Conservation (phyloP, 2,888 invertebrate species). For the Thalpophila matura region DNA sequence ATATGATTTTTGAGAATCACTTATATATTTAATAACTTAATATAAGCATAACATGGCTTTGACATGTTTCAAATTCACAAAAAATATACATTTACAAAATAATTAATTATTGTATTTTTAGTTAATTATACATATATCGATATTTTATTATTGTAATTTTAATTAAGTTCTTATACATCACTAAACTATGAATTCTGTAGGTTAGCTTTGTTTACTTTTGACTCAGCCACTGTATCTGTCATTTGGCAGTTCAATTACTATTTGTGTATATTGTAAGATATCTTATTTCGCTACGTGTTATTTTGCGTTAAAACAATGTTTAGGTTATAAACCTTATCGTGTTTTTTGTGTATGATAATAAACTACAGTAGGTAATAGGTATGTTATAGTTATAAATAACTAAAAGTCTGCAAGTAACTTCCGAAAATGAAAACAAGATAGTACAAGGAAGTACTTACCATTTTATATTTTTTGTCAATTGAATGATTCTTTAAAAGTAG, state of each 20-base stretch:
- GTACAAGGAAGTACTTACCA: neutral
- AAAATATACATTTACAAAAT: too few relatives aligned
- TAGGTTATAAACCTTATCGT: neutral
- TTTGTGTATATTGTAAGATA: conserved; percentile 1
- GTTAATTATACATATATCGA: too few relatives aligned
- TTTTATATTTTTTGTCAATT: neutral
- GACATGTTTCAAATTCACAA: too few relatives aligned
- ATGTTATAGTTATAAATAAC: neutral
- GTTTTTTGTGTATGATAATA: neutral
- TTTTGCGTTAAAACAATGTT: neutral
- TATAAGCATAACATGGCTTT: too few relatives aligned
- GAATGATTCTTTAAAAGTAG: neutral
- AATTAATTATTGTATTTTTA: too few relatives aligned
- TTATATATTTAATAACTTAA: too few relatives aligned
- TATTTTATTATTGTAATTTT: neutral
- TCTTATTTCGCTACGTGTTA: neutral
- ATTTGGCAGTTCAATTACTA: neutral
- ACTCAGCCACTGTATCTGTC: conserved; percentile 8
- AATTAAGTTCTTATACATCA: neutral
- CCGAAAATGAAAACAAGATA: neutral
- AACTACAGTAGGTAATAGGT: neutral
- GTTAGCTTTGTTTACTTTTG: conserved; percentile 30
- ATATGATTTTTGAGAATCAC: too few relatives aligned
- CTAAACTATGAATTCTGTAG: conserved; percentile 6
- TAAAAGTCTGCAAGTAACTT: neutral